Conservation (phyloP, 2,113 vertebrate species). For the Himantopus leucocephalus region DNA sequence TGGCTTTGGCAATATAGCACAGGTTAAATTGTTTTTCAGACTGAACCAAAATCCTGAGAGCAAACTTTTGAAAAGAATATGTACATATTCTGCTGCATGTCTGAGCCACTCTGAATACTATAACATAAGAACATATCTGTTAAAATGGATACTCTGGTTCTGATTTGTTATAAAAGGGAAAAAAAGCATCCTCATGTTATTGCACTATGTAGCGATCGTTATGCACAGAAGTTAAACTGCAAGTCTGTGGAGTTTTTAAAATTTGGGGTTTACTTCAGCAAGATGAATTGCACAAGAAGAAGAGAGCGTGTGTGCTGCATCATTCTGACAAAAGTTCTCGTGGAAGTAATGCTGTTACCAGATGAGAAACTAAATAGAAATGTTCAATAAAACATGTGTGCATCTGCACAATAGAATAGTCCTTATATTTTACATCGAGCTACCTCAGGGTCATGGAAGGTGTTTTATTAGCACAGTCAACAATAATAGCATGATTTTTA, state of each 20-base stretch:
- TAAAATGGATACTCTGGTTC: neutral
- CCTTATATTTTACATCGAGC: slow-evolving; percentile 73
- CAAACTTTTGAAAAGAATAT: neutral
- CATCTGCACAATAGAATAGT: slow-evolving; percentile 69
- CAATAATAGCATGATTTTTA: slow-evolving; percentile 82
- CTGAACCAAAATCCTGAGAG: neutral
- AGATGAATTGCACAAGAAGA: neutral
- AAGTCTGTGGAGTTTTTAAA: neutral
- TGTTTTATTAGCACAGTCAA: slow-evolving; percentile 83
- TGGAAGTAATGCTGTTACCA: slow-evolving; percentile 24
- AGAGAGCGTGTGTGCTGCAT: neutral
- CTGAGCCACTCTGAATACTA: neutral
- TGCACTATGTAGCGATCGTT: rapidly evolving
- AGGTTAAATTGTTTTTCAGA: neutral
- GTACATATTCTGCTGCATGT: neutral
- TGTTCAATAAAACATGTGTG: slow-evolving; percentile 72
- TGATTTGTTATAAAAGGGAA: neutral
- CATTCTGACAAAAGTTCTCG: slow-evolving; percentile 62
- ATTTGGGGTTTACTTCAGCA: neutral
- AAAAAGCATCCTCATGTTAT: rapidly evolving
- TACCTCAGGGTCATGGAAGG: slow-evolving; percentile 76
- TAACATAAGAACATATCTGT: neutral
- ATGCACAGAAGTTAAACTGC: neutral
- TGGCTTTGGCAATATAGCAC: neutral
- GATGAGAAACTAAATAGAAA: slow-evolving; percentile 71